A percentile compares a stretch with the other conserved stretches of the same genome.
These are phyloP conservation scores for Haliclona indistincta DNA, from an alignment of 37 sponge, comb jelly and placozoan genomes.

Conservation along the genomic window DNA sequence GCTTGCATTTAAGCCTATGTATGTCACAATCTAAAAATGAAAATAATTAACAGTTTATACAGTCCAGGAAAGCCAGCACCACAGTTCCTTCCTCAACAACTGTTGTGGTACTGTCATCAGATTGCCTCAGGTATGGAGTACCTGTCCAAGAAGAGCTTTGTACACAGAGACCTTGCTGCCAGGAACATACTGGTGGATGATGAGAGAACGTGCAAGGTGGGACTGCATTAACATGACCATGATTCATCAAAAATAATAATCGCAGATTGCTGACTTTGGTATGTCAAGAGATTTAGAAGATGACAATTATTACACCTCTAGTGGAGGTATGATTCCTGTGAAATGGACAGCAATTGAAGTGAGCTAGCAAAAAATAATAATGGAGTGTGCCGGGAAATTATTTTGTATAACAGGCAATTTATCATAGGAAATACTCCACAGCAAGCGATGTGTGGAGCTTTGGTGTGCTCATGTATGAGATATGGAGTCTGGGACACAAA, in stretches of 20 bases:
- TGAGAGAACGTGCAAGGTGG: slow-evolving; percentile 58
- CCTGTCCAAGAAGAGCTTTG: slow-evolving; percentile 49
- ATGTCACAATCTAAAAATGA: no score
- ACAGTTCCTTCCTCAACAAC: background rate
- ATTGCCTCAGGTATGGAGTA: slow-evolving; percentile 73
- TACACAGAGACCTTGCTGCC: slow-evolving; percentile 82
- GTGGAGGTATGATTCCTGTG: slow-evolving; percentile 40
- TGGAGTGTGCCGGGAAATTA: no score
- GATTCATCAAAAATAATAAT: no score
- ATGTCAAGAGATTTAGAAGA: slow-evolving; percentile 51
- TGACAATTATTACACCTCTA: slow-evolving; percentile 39
- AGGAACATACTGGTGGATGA: slow-evolving; percentile 68
- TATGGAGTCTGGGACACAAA: slow-evolving; percentile 15
- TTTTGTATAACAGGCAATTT: background rate
- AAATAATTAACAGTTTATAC: no score
- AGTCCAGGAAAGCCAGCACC: background rate
- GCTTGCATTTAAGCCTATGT: no score
- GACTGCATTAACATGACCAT: background rate
- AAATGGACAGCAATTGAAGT: slow-evolving; percentile 77
- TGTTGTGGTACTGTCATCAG: slow-evolving; percentile 59
- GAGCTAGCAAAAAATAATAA: no score
- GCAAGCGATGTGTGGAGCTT: slow-evolving; percentile 15
- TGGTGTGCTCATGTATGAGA: slow-evolving; percentile 5
- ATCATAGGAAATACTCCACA: background rate
- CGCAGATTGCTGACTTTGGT: slow-evolving; percentile 70